Evolutionary conservation across 2,888 invertebrate genomes (phyloP).

Genomic region (Arctia plantaginis): DNA sequence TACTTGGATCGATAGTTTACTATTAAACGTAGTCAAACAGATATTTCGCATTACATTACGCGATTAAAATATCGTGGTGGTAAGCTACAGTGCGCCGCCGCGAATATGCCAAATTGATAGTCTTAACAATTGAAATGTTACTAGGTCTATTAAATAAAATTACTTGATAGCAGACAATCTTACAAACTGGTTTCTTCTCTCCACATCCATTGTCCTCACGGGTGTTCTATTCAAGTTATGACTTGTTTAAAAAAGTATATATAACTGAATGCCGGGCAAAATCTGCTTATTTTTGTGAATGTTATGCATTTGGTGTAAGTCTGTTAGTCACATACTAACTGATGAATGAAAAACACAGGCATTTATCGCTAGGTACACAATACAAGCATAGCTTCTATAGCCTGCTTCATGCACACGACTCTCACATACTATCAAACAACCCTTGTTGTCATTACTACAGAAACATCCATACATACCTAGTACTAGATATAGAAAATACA

Average conservation of each 20-base stretch:
- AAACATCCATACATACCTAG: constrained; percentile 17
- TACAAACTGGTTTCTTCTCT: neutral
- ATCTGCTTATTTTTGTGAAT: neutral
- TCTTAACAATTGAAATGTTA: constrained; percentile 53
- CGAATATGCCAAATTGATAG: constrained; percentile 63
- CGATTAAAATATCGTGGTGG: constrained; percentile 70
- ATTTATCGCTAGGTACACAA: constrained; percentile 31
- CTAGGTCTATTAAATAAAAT: constrained; percentile 35
- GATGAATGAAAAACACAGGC: constrained; percentile 4
- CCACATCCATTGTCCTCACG: neutral
- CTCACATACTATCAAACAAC: constrained; percentile 30
- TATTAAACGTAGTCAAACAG: constrained; percentile 75
- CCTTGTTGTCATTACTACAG: constrained; percentile 22
- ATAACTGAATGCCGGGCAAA: neutral
- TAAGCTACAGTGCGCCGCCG: constrained; percentile 73
- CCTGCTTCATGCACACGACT: constrained; percentile 20
- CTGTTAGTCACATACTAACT: constrained; percentile 17
- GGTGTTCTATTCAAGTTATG: neutral
- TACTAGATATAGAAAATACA: constrained; percentile 9
- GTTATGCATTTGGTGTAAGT: constrained; percentile 14
- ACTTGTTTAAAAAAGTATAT: neutral
- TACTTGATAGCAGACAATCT: constrained; percentile 26
- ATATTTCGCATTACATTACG: constrained; percentile 79
- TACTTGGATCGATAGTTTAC: constrained; percentile 83
- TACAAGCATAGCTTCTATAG: constrained; percentile 26